Percentiles rank a stretch among this genome's conserved stretches.
phyloP scores from a whole-genome alignment of 2,888 invertebrate species.

The Mystacides longicornis region DNA sequence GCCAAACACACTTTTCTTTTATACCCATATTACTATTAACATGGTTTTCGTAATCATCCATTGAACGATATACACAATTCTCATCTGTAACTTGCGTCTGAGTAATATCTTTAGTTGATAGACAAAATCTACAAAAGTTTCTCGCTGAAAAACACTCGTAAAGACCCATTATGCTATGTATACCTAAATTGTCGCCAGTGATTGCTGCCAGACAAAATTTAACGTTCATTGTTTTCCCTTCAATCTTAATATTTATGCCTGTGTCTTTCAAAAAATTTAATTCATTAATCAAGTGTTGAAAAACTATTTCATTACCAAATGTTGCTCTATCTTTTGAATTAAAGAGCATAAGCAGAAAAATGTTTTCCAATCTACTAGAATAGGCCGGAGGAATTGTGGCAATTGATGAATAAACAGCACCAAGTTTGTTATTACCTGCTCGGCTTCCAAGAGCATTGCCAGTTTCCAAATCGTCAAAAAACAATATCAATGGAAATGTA shows the following conservation, averaged over 20 bases:
- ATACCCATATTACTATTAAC: background rate
- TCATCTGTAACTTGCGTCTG: background rate
- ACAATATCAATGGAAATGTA: background rate
- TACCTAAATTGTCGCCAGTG: background rate
- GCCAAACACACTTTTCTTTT: background rate
- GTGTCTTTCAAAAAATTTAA: background rate
- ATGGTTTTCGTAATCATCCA: background rate
- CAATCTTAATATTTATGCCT: background rate
- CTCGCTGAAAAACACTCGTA: background rate
- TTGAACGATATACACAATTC: background rate
- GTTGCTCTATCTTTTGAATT: background rate
- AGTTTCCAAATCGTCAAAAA: background rate
- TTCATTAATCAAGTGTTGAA: background rate
- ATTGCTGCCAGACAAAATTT: background rate
- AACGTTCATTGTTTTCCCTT: background rate
- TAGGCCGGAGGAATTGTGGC: background rate
- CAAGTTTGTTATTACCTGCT: background rate
- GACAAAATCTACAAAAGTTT: background rate
- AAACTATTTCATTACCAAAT: background rate
- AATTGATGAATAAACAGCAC: background rate
- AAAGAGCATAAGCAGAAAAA: background rate
- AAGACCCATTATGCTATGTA: background rate
- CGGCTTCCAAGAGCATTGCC: constrained; percentile 2
- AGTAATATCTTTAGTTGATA: background rate
- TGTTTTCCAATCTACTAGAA: background rate